Base-by-base conservation (phyloP, 2,113 vertebrate species). In the Poeciliopsis retropinna region DNA sequence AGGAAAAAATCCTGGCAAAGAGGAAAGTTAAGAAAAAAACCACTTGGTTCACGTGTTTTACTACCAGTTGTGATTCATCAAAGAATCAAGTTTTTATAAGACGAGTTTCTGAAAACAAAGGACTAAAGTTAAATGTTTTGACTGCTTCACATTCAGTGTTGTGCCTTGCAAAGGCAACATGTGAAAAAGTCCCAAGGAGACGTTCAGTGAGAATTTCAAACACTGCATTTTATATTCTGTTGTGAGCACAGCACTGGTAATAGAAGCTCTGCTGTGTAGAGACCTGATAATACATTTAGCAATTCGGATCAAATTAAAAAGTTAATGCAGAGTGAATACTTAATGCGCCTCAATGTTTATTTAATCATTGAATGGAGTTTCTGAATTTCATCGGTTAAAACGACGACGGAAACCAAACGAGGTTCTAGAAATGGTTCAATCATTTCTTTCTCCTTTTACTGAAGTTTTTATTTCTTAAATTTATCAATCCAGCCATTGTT, bases 281-380 rank as follows among this genome's bases (percentile, higher is more conserved):
- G 62, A 76, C 28, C 25, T 72, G 27, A 66, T 34, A 60, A 74
- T 47, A 54, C 32, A 68, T 14, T 34, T 62, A 54, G 25, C 28
- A 51, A 57, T 85, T 28, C 64, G 54, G 61, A n/a, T 72, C 63
- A 34, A 51, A 75, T 71, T 44, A 62, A 8, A 22, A 64, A 30
- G 37, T n/a, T 34, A 25, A 68, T 68, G 60, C 62, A 62, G 54
- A 77, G 62, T 65, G 67, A 57, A 60, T 62, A 39, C 66, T 66
- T 32, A 41, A 60, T 47, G 61, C 14, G 14, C 62, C 32, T 19
- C 41, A 47, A 71, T 39, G 22, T 31, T 32, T 39, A 41, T 34
- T 60, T 27, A 65, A 34, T 60, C 29, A 31, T 47, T 10, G 0
- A n/a, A 22, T 57, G 51, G 51, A 57, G 51, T 57, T 57, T 57